These are phyloP conservation scores for Hylomyscus alleni DNA, from an alignment of 2,797 vertebrate genomes.

Conservation along the genomic window DNA sequence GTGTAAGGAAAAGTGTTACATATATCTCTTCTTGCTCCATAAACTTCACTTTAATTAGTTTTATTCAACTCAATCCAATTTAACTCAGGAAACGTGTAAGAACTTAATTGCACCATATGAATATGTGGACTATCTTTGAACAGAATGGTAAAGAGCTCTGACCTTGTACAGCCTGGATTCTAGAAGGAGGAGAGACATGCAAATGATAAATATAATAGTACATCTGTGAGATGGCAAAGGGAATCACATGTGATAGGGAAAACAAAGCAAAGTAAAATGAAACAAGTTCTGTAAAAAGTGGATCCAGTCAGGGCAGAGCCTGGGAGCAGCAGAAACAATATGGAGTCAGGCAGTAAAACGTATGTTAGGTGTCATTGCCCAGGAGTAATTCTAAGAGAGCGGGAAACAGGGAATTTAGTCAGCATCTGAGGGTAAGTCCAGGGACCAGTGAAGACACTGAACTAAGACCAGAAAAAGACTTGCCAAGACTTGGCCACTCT, in stretches of 20 bases:
- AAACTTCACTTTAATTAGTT: constrained; percentile 30
- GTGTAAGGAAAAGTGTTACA: too few species aligned
- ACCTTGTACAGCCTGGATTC: neutral
- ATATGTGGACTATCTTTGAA: neutral
- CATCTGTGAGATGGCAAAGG: neutral
- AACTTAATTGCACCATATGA: neutral
- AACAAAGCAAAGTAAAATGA: neutral
- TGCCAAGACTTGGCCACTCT: neutral
- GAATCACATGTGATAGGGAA: neutral
- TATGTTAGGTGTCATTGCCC: too few species aligned
- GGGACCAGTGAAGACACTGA: neutral
- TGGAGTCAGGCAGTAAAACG: neutral
- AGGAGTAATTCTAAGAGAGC: neutral
- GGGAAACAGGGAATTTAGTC: neutral
- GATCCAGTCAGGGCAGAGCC: neutral
- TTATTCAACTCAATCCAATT: neutral
- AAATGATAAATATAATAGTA: neutral
- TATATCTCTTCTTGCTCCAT: neutral
- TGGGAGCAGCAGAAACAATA: neutral
- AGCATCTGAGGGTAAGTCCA: neutral
- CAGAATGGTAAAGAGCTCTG: neutral
- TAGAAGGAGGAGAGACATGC: neutral
- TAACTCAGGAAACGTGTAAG: neutral
- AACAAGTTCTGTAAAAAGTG: neutral
- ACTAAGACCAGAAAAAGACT: neutral